Evolutionary conservation across 1,140 invertebrate genomes (phyloP), one percentile per base, ranked within the genome.

Genomic region (Aricia agestis): DNA sequence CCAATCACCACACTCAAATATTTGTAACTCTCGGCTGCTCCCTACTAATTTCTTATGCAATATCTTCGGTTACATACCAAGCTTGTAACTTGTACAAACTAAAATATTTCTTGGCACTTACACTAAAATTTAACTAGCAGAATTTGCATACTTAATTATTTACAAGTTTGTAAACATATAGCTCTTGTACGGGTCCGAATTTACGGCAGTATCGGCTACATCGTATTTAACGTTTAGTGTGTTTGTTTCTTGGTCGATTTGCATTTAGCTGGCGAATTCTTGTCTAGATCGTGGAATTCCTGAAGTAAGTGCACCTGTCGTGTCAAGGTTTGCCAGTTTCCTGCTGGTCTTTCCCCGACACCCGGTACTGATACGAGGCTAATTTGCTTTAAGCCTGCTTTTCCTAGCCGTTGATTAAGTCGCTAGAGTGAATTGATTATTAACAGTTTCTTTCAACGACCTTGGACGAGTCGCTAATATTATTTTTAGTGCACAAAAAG

Each of bases 321-420:
- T 72, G 74, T 75, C 74, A 75, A 75, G 70, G 75, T 72, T 70
- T 59, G 42, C 70, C 19, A 67, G 72, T 72, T 19, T 17, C 68
- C 68, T 63, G 57, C 32, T 61, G 17, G 58, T 63, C 58, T 69
- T 36, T 59, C 2, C n/a, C 52, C 31, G 13, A 32, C 10, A 41
- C 66, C 36, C 36, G 36, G 36, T 36, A 42, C 67, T 19, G 67
- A 68, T 31, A 25, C 25, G 67, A 36, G 45, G 45, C 13, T 45
- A 67, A 42, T 42, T 19, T 17, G 36, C 66, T 68, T 66, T 71
- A 66, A 67, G 31, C 69, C 67, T 75, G 36, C 69, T 15, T 52
- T 52, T 13, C 11, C 11, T 52, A 52, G 10, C 3, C 45, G 1
- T 15, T 52, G 45, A 52, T 52, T 11, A 52, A 52, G 45, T 52